A percentile compares a stretch with the other conserved stretches of the same genome.
phyloP scores from a whole-genome alignment of 2,888 invertebrate genomes.

The Nemurella pictetii region DNA sequence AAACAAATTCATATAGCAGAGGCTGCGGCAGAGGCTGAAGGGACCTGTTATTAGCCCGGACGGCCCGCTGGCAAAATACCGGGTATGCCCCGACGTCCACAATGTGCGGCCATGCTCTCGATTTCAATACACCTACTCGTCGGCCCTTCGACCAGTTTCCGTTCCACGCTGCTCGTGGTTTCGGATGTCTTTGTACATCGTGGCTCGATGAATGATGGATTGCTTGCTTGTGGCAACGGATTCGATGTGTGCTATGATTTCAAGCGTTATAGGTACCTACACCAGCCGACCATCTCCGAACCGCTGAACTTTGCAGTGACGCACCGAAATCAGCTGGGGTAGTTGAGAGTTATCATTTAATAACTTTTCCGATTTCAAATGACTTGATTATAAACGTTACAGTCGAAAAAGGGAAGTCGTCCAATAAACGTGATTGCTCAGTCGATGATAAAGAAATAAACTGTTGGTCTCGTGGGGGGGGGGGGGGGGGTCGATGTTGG shows the following conservation, averaged over 20 bases:
- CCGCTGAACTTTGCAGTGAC: too few species aligned
- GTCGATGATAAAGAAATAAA: neutral
- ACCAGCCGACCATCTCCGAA: too few species aligned
- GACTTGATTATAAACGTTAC: too few species aligned
- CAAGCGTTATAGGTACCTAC: too few species aligned
- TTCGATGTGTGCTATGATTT: too few species aligned
- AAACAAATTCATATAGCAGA: neutral
- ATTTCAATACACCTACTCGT: neutral
- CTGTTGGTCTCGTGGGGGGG: neutral
- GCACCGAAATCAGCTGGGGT: too few species aligned
- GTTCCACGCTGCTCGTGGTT: neutral
- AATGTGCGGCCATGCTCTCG: neutral
- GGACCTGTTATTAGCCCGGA: slow-evolving; percentile 21
- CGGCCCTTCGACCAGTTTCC: neutral
- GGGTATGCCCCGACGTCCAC: neutral
- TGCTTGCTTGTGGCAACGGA: neutral
- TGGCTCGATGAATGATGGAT: neutral
- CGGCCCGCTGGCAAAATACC: slow-evolving; percentile 33
- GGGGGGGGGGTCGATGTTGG: neutral
- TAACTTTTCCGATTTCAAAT: too few species aligned
- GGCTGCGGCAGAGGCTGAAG: neutral
- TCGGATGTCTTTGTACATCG: neutral
- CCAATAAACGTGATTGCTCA: too few species aligned
- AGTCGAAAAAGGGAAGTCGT: too few species aligned
- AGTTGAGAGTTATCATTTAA: too few species aligned